A percentile compares a stretch with the other conserved stretches of the same genome.
phyloP scores from a whole-genome alignment of 1,140 invertebrate genomes.

The Ostrea edulis region DNA sequence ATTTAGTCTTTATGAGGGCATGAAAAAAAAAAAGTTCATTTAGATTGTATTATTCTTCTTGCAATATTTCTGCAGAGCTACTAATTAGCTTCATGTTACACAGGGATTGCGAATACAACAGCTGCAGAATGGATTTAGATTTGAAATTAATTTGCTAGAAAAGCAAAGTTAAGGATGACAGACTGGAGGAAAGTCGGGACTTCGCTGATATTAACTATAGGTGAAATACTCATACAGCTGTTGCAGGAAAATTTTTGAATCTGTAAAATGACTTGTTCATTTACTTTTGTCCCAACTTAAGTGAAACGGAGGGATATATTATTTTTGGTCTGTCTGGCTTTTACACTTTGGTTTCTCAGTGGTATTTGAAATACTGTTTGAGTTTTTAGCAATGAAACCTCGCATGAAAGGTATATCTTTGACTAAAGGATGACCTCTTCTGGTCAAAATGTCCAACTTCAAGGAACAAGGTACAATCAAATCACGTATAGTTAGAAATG shows the following conservation, averaged over 20 bases:
- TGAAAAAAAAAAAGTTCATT: constrained; percentile 3
- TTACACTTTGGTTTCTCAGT: too few species aligned
- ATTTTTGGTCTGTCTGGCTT: too few species aligned
- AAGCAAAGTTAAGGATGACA: constrained; percentile 12
- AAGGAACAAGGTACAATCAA: too few species aligned
- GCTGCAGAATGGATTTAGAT: constrained; percentile 26
- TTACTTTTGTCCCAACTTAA: neutral
- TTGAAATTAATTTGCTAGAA: constrained; percentile 25
- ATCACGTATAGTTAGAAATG: too few species aligned
- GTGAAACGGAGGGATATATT: too few species aligned
- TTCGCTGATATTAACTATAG: neutral
- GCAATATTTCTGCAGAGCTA: neutral
- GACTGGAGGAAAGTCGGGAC: neutral
- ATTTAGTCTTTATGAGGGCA: neutral
- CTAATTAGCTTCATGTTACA: constrained; percentile 27
- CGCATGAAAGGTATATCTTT: too few species aligned
- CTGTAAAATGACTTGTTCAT: constrained; percentile 20
- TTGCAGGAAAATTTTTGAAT: constrained; percentile 16
- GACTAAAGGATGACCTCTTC: too few species aligned
- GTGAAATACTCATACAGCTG: constrained; percentile 1
- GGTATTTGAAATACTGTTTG: too few species aligned
- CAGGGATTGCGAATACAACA: neutral
- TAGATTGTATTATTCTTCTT: neutral
- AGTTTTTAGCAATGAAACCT: too few species aligned
- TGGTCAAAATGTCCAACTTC: too few species aligned